phyloP scores from a whole-genome alignment of 2,888 invertebrate genomes.

The Agonopterix heracliana region DNA sequence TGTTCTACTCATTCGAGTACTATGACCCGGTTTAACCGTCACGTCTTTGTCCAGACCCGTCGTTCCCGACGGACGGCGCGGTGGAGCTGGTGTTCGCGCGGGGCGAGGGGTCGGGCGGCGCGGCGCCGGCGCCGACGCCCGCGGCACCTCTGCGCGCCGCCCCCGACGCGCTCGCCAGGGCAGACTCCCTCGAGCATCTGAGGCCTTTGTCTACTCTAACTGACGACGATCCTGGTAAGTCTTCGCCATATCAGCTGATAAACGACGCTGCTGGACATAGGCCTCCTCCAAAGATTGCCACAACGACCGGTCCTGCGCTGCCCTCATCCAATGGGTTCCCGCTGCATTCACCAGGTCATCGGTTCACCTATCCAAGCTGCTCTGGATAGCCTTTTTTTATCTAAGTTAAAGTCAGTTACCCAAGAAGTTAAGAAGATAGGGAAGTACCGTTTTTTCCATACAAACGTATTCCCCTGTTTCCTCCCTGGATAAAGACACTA shows the following conservation, averaged over 20 bases:
- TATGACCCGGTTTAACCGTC: neutral
- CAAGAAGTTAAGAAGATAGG: no score
- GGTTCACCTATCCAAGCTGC: no score
- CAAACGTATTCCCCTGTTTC: no score
- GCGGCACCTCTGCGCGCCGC: constrained; percentile 81
- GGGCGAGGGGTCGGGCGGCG: constrained; percentile 62
- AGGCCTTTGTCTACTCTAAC: constrained; percentile 63
- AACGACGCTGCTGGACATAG: no score
- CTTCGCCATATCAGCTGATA: neutral
- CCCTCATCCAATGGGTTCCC: no score
- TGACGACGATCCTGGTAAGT: constrained; percentile 62
- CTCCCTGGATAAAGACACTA: no score
- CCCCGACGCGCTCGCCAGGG: constrained; percentile 84
- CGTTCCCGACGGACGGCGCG: constrained; percentile 90
- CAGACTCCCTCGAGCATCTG: constrained; percentile 84
- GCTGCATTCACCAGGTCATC: neutral
- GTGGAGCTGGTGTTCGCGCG: constrained; percentile 88
- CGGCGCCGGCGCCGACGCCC: constrained; percentile 82
- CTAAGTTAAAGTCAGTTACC: no score
- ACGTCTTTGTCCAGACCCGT: constrained; percentile 76
- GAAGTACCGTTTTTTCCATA: no score
- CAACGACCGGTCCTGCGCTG: no score
- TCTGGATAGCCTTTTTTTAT: no score
- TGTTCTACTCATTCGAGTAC: no score
- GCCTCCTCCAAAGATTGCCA: no score